A percentile compares a stretch with the other conserved stretches of the same genome.
Conservation (phyloP, 2,888 invertebrate species). For the Stegana nigrithorax region DNA sequence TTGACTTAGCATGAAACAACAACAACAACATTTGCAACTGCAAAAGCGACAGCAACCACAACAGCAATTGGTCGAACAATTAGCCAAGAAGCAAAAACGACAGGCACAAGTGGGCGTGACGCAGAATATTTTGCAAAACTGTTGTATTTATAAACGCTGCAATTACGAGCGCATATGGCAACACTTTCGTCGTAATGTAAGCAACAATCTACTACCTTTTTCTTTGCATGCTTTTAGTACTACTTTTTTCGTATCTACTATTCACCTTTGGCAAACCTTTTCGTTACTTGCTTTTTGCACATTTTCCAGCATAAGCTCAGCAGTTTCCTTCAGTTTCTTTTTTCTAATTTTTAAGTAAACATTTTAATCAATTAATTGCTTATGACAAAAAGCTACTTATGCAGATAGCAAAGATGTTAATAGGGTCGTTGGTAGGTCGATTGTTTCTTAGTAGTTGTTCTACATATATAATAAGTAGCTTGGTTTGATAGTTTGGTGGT, state of each 20-base stretch:
- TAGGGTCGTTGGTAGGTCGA: too few relatives aligned
- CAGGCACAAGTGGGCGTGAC: not conserved
- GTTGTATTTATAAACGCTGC: constrained; percentile 44
- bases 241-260: not conserved
- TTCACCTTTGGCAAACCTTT: not conserved
- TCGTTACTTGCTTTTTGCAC: not conserved
- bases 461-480: too few relatives aligned
- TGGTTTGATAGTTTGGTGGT: too few relatives aligned
- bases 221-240: not conserved
- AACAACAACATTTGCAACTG: constrained; percentile 38
- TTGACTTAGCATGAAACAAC: constrained; percentile 49
- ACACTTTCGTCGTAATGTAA: constrained; percentile 50
- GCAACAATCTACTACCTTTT: constrained; percentile 13
- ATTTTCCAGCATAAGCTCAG: too few relatives aligned
- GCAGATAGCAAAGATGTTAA: too few relatives aligned
- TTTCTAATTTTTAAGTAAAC: too few relatives aligned
- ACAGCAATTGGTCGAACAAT: constrained; percentile 20
- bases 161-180: constrained; percentile 50
- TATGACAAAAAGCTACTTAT: too few relatives aligned
- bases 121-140: constrained; percentile 34
- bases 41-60: constrained; percentile 30
- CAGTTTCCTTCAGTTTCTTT: too few relatives aligned
- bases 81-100: constrained; percentile 1
- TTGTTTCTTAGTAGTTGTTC: too few relatives aligned
- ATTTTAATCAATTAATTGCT: too few relatives aligned